Conservation (phyloP, 1,140 invertebrate species). For the Sycobia sp. region DNA sequence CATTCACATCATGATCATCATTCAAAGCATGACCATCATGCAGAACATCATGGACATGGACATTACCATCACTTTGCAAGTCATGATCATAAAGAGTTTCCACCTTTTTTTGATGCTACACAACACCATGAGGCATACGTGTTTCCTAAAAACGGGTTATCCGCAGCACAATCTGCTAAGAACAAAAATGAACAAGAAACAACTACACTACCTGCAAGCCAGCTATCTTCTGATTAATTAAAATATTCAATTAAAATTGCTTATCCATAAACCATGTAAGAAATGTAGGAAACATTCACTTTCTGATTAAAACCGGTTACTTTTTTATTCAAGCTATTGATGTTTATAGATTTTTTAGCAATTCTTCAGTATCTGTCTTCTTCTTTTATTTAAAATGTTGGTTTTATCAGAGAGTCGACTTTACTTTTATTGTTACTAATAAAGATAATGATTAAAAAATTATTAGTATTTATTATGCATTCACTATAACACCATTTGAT, state of each 20-base stretch:
- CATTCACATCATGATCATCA: conserved; percentile 12
- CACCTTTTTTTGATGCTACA: conserved; percentile 1
- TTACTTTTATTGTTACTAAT: conserved; percentile 21
- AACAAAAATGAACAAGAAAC: conserved; percentile 1
- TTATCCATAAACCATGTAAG: conserved; percentile 5
- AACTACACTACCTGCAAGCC: background rate
- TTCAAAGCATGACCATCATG: conserved; percentile 7
- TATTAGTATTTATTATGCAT: conserved; percentile 9
- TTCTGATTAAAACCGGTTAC: background rate
- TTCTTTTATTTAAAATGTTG: too few relatives aligned
- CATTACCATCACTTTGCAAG: background rate
- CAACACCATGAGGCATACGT: conserved; percentile 11
- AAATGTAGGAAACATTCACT: conserved; percentile 13
- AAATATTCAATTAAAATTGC: background rate
- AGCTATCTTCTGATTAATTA: background rate
- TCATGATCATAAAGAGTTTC: conserved; percentile 1
- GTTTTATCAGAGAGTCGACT: conserved; percentile 2
- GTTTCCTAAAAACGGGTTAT: conserved; percentile 4
- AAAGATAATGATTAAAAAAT: conserved; percentile 16
- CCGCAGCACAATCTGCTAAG: conserved; percentile 1
- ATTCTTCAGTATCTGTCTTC: background rate
- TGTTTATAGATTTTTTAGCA: conserved; percentile 1
- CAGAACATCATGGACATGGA: background rate
- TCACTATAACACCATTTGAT: too few relatives aligned
- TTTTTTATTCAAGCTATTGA: too few relatives aligned